Evolutionary conservation across 2,888 invertebrate genomes (phyloP).

Genomic region (Cybosia mesomella): DNA sequence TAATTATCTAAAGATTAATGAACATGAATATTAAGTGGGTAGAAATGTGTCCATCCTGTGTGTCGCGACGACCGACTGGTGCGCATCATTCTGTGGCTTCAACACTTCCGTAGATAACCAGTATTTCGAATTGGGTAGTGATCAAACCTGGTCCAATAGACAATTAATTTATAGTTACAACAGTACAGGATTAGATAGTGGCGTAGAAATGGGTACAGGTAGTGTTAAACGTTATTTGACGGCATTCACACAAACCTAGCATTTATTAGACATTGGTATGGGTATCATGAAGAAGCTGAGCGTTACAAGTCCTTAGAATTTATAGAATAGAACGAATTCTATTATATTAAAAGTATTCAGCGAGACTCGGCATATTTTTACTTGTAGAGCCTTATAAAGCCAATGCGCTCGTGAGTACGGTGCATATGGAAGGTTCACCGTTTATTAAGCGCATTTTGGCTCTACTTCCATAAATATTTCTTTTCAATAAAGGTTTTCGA

Average conservation of each 20-base stretch:
- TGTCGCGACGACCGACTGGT: constrained; percentile 11
- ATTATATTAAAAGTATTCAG: not conserved
- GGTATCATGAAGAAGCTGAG: not conserved
- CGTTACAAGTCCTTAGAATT: not conserved
- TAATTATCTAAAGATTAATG: constrained; percentile 54
- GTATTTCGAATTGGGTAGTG: constrained; percentile 38
- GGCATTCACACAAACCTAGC: not conserved
- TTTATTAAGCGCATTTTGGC: not conserved
- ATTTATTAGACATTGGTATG: not conserved
- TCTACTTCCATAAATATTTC: too few relatives aligned
- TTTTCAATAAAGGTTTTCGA: not conserved
- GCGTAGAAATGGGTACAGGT: not conserved
- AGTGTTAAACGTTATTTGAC: not conserved
- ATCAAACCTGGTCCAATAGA: not conserved
- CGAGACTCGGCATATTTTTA: not conserved
- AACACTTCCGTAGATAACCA: constrained; percentile 23
- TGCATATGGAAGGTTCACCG: not conserved
- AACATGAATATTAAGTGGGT: constrained; percentile 35
- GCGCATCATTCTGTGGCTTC: constrained; percentile 16
- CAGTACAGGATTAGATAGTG: not conserved
- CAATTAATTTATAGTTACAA: constrained; percentile 1
- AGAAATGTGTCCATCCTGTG: constrained; percentile 34
- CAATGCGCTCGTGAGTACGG: not conserved
- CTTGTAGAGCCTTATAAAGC: not conserved
- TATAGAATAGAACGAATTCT: not conserved